Percentiles rank a stretch among this genome's conserved stretches.
Evolutionary conservation across 2,113 vertebrate species (phyloP).

Genomic region (Paedocypris sp.): DNA sequence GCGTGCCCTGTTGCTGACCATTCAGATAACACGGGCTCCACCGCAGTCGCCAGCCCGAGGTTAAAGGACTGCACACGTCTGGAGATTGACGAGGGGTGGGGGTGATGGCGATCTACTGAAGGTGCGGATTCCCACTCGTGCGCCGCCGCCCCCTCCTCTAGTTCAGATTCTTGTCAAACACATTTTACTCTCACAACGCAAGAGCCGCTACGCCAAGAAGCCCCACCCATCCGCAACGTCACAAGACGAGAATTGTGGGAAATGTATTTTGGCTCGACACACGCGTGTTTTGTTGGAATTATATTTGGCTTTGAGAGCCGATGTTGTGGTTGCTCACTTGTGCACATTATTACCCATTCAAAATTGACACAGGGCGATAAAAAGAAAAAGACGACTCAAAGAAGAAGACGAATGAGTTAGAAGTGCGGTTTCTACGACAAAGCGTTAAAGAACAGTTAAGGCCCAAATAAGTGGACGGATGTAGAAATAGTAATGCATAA

Average conservation of each 20-base stretch:
- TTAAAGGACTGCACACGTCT: constrained; percentile 11
- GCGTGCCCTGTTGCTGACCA: constrained; percentile 59
- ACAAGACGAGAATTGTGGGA: constrained; percentile 44
- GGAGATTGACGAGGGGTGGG: neutral
- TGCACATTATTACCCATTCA: no score
- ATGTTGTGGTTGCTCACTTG: no score
- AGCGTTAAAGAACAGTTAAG: no score
- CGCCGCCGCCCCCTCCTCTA: constrained; percentile 10
- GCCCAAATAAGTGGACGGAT: no score
- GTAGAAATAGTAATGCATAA: no score
- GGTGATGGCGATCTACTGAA: constrained; percentile 38
- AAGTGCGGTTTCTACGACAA: no score
- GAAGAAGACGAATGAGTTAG: no score
- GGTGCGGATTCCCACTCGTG: constrained; percentile 28
- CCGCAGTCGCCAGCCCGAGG: constrained; percentile 1
- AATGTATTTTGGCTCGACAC: constrained; percentile 44
- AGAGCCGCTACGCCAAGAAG: constrained; percentile 49
- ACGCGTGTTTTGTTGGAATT: no score
- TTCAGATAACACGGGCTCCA: constrained; percentile 19
- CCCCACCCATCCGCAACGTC: constrained; percentile 55
- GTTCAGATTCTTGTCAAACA: constrained; percentile 48
- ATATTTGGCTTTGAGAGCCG: no score
- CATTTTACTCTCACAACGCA: constrained; percentile 41
- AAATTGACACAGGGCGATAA: no score
- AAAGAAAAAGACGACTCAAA: no score